Base-by-base conservation (phyloP, 2,797 vertebrate genomes). In the Acanthurus lineatus region DNA sequence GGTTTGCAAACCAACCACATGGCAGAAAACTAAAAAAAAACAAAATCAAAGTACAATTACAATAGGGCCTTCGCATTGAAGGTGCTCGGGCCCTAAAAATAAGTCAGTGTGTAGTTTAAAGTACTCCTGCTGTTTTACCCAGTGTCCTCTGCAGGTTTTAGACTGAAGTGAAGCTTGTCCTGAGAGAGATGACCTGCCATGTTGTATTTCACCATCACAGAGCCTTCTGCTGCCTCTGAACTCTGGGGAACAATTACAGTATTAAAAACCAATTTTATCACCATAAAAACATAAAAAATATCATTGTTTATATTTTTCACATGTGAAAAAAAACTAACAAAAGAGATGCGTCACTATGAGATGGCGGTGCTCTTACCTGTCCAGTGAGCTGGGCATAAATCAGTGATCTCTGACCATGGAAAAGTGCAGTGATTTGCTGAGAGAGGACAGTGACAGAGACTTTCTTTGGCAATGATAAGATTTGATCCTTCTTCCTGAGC, bases 331-430 rank as follows among this genome's bases (percentile, higher is more conserved):
- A n/a, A n/a, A n/a, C n/a, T n/a, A n/a, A n/a, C n/a, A n/a, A n/a
- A n/a, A n/a, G n/a, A n/a, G n/a, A 12, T 44, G 12, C 12, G 6
- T 57, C 35, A 72, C n/a, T 32, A 3, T 49, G 5, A 76, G 42
- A n/a, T 44, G 48, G 19, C n/a, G 47, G 17, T 61, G 52, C 11
- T 81, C 79, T 57, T 76, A 94, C 94, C 91, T 93, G 4, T 89
- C 88, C 93, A 73, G 82, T 91, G 38, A 96, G 85, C 49, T 93
- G 92, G 19, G 81, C 91, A 54, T 94, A 95, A 79, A 94, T 17
- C 72, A 97, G 94, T 71, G 95, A 87, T 72, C 95, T 94, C 58
- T 97, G 95, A 85, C 96, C 96, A 60, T 93, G 92, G 82, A 97
- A 97, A 71, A 97, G 63, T 25, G 88, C 32, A 14, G 75, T 93